phyloP scores from a whole-genome alignment of 2,113 vertebrate species.

The Halcyon malimbica region DNA sequence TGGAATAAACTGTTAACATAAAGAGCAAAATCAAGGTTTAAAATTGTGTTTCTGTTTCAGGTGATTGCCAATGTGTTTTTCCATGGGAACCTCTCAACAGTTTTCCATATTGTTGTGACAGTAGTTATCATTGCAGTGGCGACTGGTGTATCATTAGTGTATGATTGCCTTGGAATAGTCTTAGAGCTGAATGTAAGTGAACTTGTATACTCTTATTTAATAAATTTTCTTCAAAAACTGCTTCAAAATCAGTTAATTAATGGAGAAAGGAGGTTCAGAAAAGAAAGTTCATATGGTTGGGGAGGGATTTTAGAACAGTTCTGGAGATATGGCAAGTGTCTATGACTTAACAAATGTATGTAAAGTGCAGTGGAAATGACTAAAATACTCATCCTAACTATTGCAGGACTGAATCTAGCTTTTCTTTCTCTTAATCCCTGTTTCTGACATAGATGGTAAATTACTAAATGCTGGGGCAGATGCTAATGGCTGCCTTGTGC shows the following conservation, averaged over 20 bases:
- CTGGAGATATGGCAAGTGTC: background rate
- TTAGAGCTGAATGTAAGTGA: slow-evolving; percentile 92
- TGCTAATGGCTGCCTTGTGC: background rate
- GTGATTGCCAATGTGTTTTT: slow-evolving; percentile 89
- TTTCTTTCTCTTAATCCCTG: background rate
- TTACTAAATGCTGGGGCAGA: background rate
- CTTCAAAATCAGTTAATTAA: background rate
- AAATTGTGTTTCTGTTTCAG: slow-evolving; percentile 76
- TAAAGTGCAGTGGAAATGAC: background rate
- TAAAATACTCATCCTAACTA: background rate
- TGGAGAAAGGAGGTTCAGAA: background rate
- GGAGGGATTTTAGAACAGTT: background rate
- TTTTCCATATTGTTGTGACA: slow-evolving; percentile 82
- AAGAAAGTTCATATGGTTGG: background rate
- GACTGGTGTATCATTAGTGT: slow-evolving; percentile 81
- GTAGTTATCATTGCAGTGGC: slow-evolving; percentile 79
- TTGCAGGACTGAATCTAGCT: background rate
- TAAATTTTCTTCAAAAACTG: background rate
- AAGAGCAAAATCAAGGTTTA: background rate
- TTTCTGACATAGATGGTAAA: background rate
- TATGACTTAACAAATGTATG: background rate
- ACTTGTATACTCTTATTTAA: background rate
- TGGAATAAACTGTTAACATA: background rate
- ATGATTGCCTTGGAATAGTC: slow-evolving; percentile 91
- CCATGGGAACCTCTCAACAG: slow-evolving; percentile 78